Base-by-base conservation (phyloP, 1,140 invertebrate genomes). In the Drosophila navojoa region DNA sequence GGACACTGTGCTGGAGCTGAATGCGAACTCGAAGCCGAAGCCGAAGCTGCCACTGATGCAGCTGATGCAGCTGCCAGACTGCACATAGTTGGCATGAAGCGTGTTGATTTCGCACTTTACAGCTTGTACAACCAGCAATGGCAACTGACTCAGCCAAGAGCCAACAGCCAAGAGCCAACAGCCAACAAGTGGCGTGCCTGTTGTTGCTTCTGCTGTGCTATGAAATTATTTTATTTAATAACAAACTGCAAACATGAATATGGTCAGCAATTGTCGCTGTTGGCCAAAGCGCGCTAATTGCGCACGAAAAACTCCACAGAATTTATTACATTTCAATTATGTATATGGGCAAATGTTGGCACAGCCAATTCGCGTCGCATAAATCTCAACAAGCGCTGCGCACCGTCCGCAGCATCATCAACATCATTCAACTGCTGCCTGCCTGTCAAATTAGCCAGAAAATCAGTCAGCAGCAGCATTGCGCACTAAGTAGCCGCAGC, bases 181-280 rank as follows among this genome's bases (percentile, higher is more conserved):
- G 29, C 47, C 25, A 61, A 13, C 57, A 59, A 59, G 57, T 64
- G 52, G n/a, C 32, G 29, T 11, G 15, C 25, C 59, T 60, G 22
- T 22, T 40, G 15, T 58, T 7, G 40, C 67, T 61, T 27, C 25
- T 35, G 19, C 63, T 53, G 63, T 58, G 68, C 69, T 89, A 87
- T 87, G 84, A 87, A 89, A 87, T 87, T 89, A 87, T 87, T 89
- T 59, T 89, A 89, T 89, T 87, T 87, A 87, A 87, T 87, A 87
- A 87, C 87, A 68, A 76, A 69, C 77, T 63, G 47, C 42, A 19
- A 55, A 73, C 66, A 77, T 82, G 61, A 79, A 76, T 87, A 76
- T 87, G 82, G 79, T 71, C 82, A 79, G 66, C 79, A 81, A 81
- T 84, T 85, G 82, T 78, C 61, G 81, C 58, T 50, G 59, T 50